Evolutionary conservation across 2,888 invertebrate genomes (phyloP).

Genomic region (Drosophila atroscutellata): DNA sequence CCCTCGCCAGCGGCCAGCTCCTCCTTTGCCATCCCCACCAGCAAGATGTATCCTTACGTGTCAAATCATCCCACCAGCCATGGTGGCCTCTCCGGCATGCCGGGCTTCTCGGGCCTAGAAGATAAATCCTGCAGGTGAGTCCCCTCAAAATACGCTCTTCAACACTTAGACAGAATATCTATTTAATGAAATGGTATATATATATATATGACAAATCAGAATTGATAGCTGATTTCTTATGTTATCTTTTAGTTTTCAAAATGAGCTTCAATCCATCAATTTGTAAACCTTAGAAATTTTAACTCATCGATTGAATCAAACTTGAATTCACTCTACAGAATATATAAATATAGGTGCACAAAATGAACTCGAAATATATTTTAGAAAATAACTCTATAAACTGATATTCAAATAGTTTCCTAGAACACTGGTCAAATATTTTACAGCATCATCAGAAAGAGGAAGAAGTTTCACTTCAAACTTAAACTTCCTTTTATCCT

Average conservation of each 20-base stretch:
- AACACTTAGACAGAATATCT: neutral
- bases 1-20: constrained; percentile 82
- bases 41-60: constrained; percentile 97
- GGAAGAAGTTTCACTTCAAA: neutral
- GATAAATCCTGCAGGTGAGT: constrained; percentile 85
- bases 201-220: neutral
- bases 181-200: neutral
- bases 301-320: neutral
- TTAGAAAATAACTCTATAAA: neutral
- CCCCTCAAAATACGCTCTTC: neutral
- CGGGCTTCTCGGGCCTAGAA: constrained; percentile 85
- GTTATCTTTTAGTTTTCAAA: too few species aligned
- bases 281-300: neutral
- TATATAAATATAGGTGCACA: neutral
- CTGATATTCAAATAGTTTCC: neutral
- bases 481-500: neutral
- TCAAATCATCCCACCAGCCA: constrained; percentile 89
- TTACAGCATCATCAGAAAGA: neutral
- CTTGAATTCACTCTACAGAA: neutral
- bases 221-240: neutral
- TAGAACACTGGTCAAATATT: neutral
- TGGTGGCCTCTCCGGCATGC: constrained; percentile 93
- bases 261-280: neutral
- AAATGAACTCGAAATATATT: too few species aligned
- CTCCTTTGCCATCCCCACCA: constrained; percentile 88